Evolutionary conservation across 2,113 vertebrate genomes (phyloP).

Genomic region (Eptesicus fuscus): DNA sequence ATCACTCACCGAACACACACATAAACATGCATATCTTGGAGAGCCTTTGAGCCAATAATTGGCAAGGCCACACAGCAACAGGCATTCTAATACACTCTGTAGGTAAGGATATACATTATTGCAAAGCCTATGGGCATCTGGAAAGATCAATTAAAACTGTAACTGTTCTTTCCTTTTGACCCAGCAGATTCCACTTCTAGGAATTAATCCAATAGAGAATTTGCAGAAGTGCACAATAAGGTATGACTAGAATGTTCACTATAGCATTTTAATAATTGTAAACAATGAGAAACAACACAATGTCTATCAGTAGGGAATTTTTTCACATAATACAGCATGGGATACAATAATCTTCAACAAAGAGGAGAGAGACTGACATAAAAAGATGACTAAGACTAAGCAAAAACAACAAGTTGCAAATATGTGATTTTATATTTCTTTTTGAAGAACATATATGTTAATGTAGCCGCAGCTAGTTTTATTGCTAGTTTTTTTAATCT

Average conservation of each 20-base stretch:
- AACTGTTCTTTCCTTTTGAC: constrained; percentile 23
- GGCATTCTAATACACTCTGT: neutral
- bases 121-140: neutral
- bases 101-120: constrained; percentile 7
- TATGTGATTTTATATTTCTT: constrained; percentile 29
- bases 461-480: neutral
- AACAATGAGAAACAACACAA: constrained; percentile 24
- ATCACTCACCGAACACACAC: neutral
- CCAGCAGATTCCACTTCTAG: constrained; percentile 20
- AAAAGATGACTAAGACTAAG: constrained; percentile 35
- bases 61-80: neutral
- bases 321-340: neutral
- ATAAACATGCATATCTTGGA: neutral
- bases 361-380: neutral
- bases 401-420: constrained; percentile 42
- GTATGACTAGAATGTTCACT: neutral
- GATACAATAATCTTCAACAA: neutral
- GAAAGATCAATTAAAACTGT: constrained; percentile 21
- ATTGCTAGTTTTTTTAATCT: neutral
- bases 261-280: constrained; percentile 18
- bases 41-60: neutral
- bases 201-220: constrained; percentile 24
- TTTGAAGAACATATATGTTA: constrained; percentile 31
- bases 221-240: neutral
- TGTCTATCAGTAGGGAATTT: neutral